Base-by-base conservation (phyloP, 1,140 invertebrate species). In the Apis cerana region DNA sequence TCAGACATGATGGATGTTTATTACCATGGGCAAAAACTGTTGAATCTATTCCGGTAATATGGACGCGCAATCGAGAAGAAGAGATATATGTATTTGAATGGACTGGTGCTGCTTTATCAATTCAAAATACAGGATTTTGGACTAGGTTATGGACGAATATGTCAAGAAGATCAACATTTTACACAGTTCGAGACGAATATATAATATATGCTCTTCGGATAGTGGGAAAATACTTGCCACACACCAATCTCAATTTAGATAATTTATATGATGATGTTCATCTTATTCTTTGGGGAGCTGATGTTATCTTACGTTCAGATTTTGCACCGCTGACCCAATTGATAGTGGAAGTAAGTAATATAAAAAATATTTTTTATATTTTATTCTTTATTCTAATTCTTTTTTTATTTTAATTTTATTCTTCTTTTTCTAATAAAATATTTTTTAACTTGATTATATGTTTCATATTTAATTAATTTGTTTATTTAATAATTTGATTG, bases 1-100 rank as follows among this genome's bases (percentile, higher is more conserved):
- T 70, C 64, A 94, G 93, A 80, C 93, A 94, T 27, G 93, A 94
- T 68, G 93, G 89, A 9, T 94, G 93, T 71, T 85, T 94, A 27
- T 68, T 94, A 56, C 93, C 93, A 21, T 94, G 91, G 91, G 61
- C 86, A 12, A 85, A 88, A 19, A 85, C 69, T 12, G 90, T 94
- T 11, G 81, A 80, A 5, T 92, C 93, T 0, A 93, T 93, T 68
- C 93, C 93, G 58, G 89, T 94, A 15, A 91, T 94, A 43, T 93
- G 90, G 90, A 91, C 92, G 52, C 84, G 89, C 23, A 92, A 92
- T 43, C 71, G 85, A n/a, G 88, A 89, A 13, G 93, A 94, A 74
- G 93, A 94, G 72, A 15, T 92, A 5, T 94, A 94, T 65, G 91
- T 87, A 7, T 92, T 94, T 80, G 82, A 92, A 52, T 91, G 91